Evolutionary conservation across 1,140 invertebrate genomes (phyloP), one percentile per base, ranked within the genome.

Genomic region (Drosophila tsacasi): DNA sequence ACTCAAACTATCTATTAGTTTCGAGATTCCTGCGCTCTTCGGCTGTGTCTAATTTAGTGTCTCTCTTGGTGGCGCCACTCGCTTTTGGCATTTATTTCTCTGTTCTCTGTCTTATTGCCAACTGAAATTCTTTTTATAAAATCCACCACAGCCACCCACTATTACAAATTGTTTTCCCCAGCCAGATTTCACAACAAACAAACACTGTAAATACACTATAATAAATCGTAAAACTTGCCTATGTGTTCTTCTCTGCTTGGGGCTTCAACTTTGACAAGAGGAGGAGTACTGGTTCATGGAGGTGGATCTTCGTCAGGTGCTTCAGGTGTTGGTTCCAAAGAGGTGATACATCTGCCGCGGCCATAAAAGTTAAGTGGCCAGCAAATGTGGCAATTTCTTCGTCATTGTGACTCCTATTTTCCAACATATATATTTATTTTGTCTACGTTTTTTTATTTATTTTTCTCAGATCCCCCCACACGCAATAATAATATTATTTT

Each of bases 371-470:
- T 68, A 82, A 82, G 79, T 74, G 67, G 54, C 74, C 57, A 35
- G 60, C 80, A 64, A 65, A 81, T 81, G 78, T 71, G 77, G 64
- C 61, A 72, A 76, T 76, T 76, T 67, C 69, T 72, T 73, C 44
- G 52, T 60, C 30, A 68, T 52, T 54, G 40, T 49, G 40, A 27
- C 57, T 35, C n/a, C 37, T 44, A 47, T 76, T 60, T 32, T 49
- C 52, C 37, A 60, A 27, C 17, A 10, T 3, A 12, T 40, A 6
- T 40, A 15, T 68, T 62, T 39, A 23, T 35, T 25, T 35, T 25
- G 25, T 49, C 17, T 19, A 37, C 21, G 35, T 55, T 54, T 23
- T 39, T 49, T 49, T 58, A 40, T 66, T 59, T 67, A 27, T 57
- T 69, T 69, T 59, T 49, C 44, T n/a, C 65, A 50, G 59, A 47